Percentiles rank a stretch among this genome's conserved stretches.
Evolutionary conservation across 92 coral and sea anemone genomes (phyloP).

Genomic region (Porites rus): DNA sequence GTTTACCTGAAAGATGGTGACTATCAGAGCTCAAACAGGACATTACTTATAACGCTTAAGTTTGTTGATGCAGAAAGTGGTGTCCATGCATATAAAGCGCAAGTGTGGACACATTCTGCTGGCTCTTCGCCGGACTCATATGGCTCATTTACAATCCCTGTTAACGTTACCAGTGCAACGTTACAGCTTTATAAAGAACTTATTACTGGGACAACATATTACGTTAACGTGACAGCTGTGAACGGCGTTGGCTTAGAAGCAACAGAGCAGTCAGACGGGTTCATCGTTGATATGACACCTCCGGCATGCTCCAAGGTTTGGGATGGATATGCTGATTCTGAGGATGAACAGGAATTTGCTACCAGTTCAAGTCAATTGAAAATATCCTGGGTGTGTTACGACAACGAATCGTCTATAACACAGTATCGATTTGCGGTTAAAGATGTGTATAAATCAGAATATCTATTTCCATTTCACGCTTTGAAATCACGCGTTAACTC

Average conservation of each 20-base stretch:
- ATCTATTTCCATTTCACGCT: constrained; percentile 67
- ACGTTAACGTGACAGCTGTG: constrained; percentile 68
- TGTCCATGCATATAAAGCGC: constrained; percentile 49
- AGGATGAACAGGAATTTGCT: constrained; percentile 40
- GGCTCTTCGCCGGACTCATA: constrained; percentile 8
- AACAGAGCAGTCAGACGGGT: constrained; percentile 71
- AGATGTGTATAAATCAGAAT: constrained; percentile 31
- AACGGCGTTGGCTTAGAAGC: constrained; percentile 74
- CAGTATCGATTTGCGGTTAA: constrained; percentile 63
- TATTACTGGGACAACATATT: constrained; percentile 60
- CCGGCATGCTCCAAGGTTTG: constrained; percentile 70
- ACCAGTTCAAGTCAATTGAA: constrained; percentile 39
- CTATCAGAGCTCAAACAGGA: constrained; percentile 33
- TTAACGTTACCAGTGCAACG: constrained; percentile 29
- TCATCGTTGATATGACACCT: constrained; percentile 76
- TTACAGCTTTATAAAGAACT: constrained; percentile 43
- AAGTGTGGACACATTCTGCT: constrained; percentile 3
- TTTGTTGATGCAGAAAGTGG: constrained; percentile 85
- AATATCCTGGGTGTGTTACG: constrained; percentile 77
- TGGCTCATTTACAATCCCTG: constrained; percentile 53
- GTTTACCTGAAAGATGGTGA: constrained; percentile 66
- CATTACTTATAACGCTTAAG: constrained; percentile 53
- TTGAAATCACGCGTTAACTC: constrained; percentile 46
- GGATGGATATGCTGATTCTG: constrained; percentile 31
- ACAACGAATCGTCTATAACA: constrained; percentile 68